Evolutionary conservation across 2,113 vertebrate genomes (phyloP), one percentile per base, ranked within the genome.

Genomic region (Ictalurus furcatus): DNA sequence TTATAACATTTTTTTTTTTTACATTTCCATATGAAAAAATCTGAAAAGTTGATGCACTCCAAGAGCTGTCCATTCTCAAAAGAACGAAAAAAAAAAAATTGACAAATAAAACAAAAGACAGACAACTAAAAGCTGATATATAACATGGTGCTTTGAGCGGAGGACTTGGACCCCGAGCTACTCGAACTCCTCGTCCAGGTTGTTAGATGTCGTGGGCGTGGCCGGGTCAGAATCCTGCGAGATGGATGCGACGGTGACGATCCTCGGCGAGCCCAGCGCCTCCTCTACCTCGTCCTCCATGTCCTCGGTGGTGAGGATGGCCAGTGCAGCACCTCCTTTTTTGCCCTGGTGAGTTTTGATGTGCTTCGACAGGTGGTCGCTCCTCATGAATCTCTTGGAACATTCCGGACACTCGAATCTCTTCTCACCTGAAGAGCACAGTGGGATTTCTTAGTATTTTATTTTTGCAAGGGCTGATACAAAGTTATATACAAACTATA

Each of bases 331-430:
- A 23, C 98, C 97, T 71, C 97, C 97, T 91, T 99, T 99, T 95
- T 99, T 99, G 96, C 99, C 99, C 96, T 99, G 98, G 93, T 99
- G 98, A 6, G 98, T 99, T 96, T 99, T 99, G 94, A 99, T 98
- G 93, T 99, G 98, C 95, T 99, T 99, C 0, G 98, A 99, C 87
- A 99, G 97, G 95, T 99, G 98, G 95, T 99, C 98, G 88, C 98
- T 99, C 89, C 98, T 95, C 98, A 99, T 99, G 94, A 99, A 99
- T 89, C 98, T 96, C 93, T 99, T 99, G 89, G 97, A 98, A 94
- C 98, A 99, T 91, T 99, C 98, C 0, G 98, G 97, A 88, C 98
- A 99, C 95, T 99, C 98, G 87, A 99, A 99, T 88, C 97, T 97
- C 94, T 99, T 99, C 93, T 99, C 98, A 92, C 98, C 98, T 99